Evolutionary conservation across 2,797 vertebrate species (phyloP), one percentile per base, ranked within the genome.

Genomic region (Apodemus agrarius): DNA sequence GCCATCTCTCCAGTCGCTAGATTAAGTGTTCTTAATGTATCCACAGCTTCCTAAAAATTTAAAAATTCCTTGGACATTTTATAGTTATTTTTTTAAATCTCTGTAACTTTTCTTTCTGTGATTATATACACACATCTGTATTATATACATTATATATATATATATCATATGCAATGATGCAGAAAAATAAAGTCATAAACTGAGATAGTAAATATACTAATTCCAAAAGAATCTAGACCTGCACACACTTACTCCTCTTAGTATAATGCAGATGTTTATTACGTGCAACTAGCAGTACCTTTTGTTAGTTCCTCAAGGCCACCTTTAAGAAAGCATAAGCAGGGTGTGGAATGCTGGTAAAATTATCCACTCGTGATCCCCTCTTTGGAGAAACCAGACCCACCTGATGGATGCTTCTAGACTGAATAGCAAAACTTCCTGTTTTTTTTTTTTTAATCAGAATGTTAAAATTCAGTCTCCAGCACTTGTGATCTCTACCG

Each of bases 261-360:
- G 43, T 72, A 46, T 85, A 89, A n/a, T 13, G 3, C 34, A 31
- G 74, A 54, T 59, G 21, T 0, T 89, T 74, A 26, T 87, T 83
- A 76, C 57, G 10, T 65, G 72, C 57, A 90, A 89, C 37, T 17
- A 29, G 46, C 24, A 17, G 29, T 0, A 76, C 29, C 4, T 21
- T 91, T 91, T 80, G 11, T 89, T 37, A 80, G 6, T 49, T 29
- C 16, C 14, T 69, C 40, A 89, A 85, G 52, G 34, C 57, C 37
- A 93, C 65, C 19, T 89, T 74, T 89, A 91, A n/a, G 78, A 84
- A 67, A 57, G 43, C 37, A 81, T 78, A 91, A n/a, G 29, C 8
- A 78, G 34, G 0, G 0, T 72, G 0, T 0, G 1, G 4, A 61
- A 29, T 57, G 24, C 46, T 65, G 89, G 46, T 22, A 78, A 63